Conservation (phyloP, 2,113 vertebrate genomes). For the Illadopsis cleaveri region DNA sequence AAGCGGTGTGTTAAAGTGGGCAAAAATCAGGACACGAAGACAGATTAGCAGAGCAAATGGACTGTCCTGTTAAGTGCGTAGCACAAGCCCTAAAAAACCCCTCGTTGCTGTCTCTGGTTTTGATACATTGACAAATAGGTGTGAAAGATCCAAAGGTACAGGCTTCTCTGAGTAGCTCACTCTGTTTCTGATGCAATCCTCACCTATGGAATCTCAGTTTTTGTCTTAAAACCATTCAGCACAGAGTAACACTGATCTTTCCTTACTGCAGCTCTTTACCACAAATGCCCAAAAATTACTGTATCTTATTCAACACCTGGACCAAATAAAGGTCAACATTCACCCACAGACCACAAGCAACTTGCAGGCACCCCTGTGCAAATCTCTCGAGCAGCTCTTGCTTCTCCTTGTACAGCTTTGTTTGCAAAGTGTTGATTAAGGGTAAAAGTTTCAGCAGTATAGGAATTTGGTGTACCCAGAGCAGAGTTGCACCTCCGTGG, state of each 20-base stretch:
- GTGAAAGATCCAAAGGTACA: background rate
- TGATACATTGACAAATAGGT: fast-evolving
- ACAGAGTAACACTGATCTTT: background rate
- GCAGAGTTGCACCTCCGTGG: background rate
- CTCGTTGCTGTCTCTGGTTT: background rate
- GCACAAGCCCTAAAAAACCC: background rate
- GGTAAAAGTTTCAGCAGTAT: background rate
- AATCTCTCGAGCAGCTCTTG: background rate
- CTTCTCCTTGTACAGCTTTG: background rate
- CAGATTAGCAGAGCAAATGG: background rate
- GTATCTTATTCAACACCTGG: background rate
- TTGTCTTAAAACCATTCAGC: background rate
- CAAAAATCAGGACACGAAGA: background rate
- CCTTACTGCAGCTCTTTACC: background rate
- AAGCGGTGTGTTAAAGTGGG: background rate
- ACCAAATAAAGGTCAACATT: background rate
- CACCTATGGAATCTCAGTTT: background rate
- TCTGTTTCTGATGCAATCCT: background rate
- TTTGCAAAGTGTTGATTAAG: background rate
- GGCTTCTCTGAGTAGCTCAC: background rate
- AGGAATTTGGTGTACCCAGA: background rate
- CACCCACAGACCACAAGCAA: background rate
- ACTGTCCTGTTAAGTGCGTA: background rate
- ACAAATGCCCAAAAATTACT: background rate
- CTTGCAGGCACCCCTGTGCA: background rate